phyloP scores from a whole-genome alignment of 1,140 invertebrate species.

The Atta texana region DNA sequence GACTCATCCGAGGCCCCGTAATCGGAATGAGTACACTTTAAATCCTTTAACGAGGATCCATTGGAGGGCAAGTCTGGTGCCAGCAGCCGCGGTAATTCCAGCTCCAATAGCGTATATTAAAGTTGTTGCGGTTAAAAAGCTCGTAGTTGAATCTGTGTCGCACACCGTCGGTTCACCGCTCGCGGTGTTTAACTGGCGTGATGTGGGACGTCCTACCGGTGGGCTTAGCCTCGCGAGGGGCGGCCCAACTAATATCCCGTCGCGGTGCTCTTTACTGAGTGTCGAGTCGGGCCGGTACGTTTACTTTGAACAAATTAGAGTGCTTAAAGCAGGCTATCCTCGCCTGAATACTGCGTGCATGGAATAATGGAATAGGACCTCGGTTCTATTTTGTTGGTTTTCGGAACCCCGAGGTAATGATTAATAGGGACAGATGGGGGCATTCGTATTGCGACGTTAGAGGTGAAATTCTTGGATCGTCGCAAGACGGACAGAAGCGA shows the following conservation, averaged over 20 bases:
- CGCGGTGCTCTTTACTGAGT: slow-evolving; percentile 88
- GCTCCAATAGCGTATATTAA: slow-evolving; percentile 96
- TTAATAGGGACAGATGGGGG: slow-evolving; percentile 86
- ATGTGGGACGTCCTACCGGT: slow-evolving; percentile 59
- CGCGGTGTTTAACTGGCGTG: slow-evolving; percentile 54
- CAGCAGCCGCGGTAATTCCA: slow-evolving; percentile 95
- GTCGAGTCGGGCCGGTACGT: slow-evolving; percentile 89
- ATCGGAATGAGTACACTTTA: slow-evolving; percentile 89
- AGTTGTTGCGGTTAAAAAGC: slow-evolving; percentile 76
- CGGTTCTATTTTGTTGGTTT: slow-evolving; percentile 6
- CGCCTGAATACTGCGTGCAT: slow-evolving; percentile 88
- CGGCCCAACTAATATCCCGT: slow-evolving; percentile 83
- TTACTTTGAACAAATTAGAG: slow-evolving; percentile 94
- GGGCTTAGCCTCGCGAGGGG: slow-evolving; percentile 69
- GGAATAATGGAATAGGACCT: too few relatives aligned
- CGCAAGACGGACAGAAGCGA: slow-evolving; percentile 81
- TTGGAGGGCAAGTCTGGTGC: slow-evolving; percentile 88
- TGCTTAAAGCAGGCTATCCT: slow-evolving; percentile 91
- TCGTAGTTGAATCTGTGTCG: slow-evolving; percentile 62
- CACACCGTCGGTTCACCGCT: slow-evolving; percentile 82
- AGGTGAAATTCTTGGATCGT: slow-evolving; percentile 87
- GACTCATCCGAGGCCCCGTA: slow-evolving; percentile 92
- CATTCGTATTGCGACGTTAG: slow-evolving; percentile 90
- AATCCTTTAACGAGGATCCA: slow-evolving; percentile 95
- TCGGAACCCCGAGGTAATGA: slow-evolving; percentile 83